These are phyloP conservation scores for Mus musculus DNA, from an alignment of 2,113 vertebrate species.

Conservation along the genomic window DNA sequence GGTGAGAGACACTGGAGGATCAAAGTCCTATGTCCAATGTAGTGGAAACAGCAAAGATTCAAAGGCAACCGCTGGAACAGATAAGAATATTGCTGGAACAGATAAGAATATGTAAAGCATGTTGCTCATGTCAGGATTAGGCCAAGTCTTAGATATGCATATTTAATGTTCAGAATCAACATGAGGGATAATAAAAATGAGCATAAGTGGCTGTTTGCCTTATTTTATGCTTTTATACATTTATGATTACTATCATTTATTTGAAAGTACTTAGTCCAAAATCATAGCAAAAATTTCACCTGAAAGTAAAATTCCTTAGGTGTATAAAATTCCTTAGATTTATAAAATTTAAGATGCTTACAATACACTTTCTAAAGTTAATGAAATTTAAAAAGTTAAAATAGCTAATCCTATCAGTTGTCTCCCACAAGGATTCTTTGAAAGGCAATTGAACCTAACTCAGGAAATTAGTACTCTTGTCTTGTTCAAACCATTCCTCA, in stretches of 20 bases:
- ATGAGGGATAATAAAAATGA: not conserved
- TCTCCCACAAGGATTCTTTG: not conserved
- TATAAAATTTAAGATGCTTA: not conserved
- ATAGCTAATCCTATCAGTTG: not conserved
- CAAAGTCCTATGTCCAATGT: not conserved
- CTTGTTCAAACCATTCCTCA: conserved; percentile 20
- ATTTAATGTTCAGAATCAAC: conserved; percentile 19
- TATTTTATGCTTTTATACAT: conserved; percentile 12
- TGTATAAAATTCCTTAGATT: not conserved
- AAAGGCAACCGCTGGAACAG: conserved; percentile 43
- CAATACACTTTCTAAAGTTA: conserved; percentile 1
- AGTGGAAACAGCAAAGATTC: conserved; percentile 54
- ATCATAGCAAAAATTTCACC: conserved; percentile 28
- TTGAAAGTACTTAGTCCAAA: conserved; percentile 19
- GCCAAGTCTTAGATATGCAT: not conserved
- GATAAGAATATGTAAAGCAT: not conserved
- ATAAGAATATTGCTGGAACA: not conserved
- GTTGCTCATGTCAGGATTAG: not conserved
- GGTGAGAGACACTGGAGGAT: not conserved
- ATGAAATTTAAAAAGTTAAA: not conserved
- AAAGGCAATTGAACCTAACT: not conserved
- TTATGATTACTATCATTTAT: conserved; percentile 21
- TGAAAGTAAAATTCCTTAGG: conserved; percentile 36
- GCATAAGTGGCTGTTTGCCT: not conserved
- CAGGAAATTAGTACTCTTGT: not conserved